Evolutionary conservation across 2,888 invertebrate genomes (phyloP).

Genomic region (Xylota segnis): DNA sequence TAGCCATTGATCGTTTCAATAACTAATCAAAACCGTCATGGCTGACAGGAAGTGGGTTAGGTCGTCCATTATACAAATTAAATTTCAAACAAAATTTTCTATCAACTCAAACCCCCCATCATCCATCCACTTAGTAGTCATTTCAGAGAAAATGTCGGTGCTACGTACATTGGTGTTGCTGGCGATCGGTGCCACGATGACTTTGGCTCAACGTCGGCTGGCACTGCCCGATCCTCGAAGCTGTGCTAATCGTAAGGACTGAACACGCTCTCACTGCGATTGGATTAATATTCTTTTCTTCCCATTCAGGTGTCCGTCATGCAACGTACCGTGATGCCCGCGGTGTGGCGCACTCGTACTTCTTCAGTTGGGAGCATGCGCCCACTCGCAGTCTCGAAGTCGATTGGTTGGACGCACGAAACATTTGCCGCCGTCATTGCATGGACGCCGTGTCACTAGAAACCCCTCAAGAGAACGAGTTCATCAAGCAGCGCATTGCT

Average conservation of each 20-base stretch:
- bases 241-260: constrained; percentile 93
- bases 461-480: constrained; percentile 95
- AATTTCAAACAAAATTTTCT: constrained; percentile 37
- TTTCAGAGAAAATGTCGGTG: constrained; percentile 80
- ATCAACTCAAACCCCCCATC: constrained; percentile 40
- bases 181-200: constrained; percentile 88
- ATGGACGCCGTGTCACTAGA: constrained; percentile 97
- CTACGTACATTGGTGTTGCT: constrained; percentile 86
- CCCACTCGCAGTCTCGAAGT: constrained; percentile 93
- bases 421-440: constrained; percentile 95
- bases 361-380: constrained; percentile 96
- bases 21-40: constrained; percentile 74
- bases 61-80: constrained; percentile 46
- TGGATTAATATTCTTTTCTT: background rate
- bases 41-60: constrained; percentile 71
- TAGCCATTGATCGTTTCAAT: constrained; percentile 52
- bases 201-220: constrained; percentile 92
- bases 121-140: constrained; percentile 51
- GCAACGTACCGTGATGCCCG: constrained; percentile 94
- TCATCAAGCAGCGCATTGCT: constrained; percentile 93
- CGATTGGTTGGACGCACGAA: constrained; percentile 95
- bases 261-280: background rate
- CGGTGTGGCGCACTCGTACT: constrained; percentile 95
- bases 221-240: constrained; percentile 95
- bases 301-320: constrained; percentile 91